These are phyloP conservation scores for Hucho hucho DNA, from an alignment of 2,113 vertebrate genomes.

Conservation along the genomic window DNA sequence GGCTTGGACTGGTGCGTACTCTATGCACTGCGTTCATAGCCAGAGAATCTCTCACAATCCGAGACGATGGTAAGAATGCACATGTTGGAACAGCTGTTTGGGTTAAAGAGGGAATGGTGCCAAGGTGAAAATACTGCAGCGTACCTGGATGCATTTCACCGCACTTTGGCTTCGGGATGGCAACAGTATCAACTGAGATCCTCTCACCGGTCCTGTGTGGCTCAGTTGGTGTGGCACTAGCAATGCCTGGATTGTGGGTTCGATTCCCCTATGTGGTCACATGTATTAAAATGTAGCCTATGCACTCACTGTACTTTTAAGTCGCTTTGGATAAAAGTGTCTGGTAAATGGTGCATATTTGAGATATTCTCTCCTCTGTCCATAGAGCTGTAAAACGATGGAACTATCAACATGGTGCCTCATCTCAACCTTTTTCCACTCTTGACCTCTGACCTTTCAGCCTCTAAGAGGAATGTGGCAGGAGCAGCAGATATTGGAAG, in stretches of 20 bases:
- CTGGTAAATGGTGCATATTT: no score
- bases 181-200: no score
- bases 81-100: conserved; percentile 62
- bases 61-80: conserved; percentile 20
- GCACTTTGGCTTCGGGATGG: neutral
- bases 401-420: neutral
- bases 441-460: conserved; percentile 17
- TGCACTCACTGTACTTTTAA: no score
- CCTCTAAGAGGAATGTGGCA: conserved; percentile 45
- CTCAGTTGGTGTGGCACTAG: no score
- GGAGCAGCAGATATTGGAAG: conserved; percentile 18
- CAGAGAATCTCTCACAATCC: no score
- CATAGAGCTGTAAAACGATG: no score
- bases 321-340: no score
- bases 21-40: no score
- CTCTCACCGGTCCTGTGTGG: no score
- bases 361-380: neutral
- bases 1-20: neutral
- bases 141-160: conserved; percentile 31
- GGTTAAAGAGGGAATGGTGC: neutral
- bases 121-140: neutral
- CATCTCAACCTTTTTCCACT: conserved; percentile 1
- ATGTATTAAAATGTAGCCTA: neutral
- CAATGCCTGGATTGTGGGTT: neutral
- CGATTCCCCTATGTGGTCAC: neutral